Conservation (phyloP, 2,797 vertebrate species). For the Brotogeris chrysoptera region DNA sequence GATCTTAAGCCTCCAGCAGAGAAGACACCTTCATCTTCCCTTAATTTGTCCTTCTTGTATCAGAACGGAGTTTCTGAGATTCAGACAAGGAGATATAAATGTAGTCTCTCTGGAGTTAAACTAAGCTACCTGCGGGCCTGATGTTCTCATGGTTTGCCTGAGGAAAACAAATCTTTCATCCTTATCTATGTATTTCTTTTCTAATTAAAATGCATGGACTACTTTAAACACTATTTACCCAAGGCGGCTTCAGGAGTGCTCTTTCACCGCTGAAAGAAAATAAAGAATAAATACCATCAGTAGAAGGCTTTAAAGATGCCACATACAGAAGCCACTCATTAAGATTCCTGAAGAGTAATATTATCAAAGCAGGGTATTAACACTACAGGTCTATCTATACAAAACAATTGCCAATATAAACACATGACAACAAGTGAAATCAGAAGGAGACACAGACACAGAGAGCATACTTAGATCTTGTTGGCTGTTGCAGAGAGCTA, state of each 20-base stretch:
- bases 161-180: constrained; percentile 60
- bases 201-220: constrained; percentile 69
- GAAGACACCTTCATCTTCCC: not conserved
- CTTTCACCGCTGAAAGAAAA: not conserved
- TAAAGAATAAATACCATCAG: not conserved
- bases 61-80: constrained; percentile 10
- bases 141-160: constrained; percentile 29
- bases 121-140: constrained; percentile 33
- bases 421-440: constrained; percentile 37
- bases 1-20: not conserved
- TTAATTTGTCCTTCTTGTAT: constrained; percentile 43
- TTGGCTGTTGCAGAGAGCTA: not conserved
- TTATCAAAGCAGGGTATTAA: constrained; percentile 66
- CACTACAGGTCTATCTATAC: constrained; percentile 41
- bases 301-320: constrained; percentile 20
- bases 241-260: constrained; percentile 12
- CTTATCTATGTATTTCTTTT: constrained; percentile 61
- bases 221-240: constrained; percentile 42
- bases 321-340: constrained; percentile 27
- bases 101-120: constrained; percentile 38
- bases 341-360: constrained; percentile 32
- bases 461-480: constrained; percentile 2
- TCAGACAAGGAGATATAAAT: constrained; percentile 30
- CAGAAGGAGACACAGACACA: constrained; percentile 1
- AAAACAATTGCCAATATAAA: constrained; percentile 50